Evolutionary conservation across 2,888 invertebrate genomes (phyloP).

Genomic region (Neria commutata): DNA sequence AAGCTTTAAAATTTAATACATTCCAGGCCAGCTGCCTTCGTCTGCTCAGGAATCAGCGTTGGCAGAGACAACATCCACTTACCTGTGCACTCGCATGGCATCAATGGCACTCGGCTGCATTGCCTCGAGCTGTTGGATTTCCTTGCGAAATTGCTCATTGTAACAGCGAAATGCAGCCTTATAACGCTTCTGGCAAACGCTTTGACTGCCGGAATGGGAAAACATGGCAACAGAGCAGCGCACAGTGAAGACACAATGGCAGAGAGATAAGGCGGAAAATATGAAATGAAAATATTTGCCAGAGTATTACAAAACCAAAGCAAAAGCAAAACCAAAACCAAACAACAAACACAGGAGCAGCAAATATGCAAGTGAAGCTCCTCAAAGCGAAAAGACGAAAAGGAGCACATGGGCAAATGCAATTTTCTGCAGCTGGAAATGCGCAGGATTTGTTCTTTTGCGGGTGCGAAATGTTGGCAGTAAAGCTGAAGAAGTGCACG

Average conservation of each 20-base stretch:
- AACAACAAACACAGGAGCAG: not conserved
- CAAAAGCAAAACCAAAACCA: not conserved
- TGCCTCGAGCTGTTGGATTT: conserved; percentile 58
- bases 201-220: conserved; percentile 39
- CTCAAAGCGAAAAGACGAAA: too few species aligned
- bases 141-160: conserved; percentile 59
- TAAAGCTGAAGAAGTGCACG: not conserved
- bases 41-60: not conserved
- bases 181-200: conserved; percentile 56
- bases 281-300: conserved; percentile 26
- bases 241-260: conserved; percentile 24
- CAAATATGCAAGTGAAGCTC: too few species aligned
- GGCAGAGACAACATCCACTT: conserved; percentile 17
- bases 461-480: not conserved
- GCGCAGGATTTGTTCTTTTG: not conserved
- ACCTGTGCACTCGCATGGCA: conserved; percentile 62
- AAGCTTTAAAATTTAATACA: too few species aligned
- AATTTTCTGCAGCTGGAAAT: not conserved
- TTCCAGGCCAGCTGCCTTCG: not conserved
- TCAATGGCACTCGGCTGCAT: conserved; percentile 61
- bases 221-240: not conserved
- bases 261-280: conserved; percentile 17
- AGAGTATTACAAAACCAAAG: conserved; percentile 20
- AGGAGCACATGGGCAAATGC: too few species aligned
- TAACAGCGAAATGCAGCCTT: conserved; percentile 55